Conservation (phyloP, 2,797 vertebrate species). For the Petrocephalus sullivani region DNA sequence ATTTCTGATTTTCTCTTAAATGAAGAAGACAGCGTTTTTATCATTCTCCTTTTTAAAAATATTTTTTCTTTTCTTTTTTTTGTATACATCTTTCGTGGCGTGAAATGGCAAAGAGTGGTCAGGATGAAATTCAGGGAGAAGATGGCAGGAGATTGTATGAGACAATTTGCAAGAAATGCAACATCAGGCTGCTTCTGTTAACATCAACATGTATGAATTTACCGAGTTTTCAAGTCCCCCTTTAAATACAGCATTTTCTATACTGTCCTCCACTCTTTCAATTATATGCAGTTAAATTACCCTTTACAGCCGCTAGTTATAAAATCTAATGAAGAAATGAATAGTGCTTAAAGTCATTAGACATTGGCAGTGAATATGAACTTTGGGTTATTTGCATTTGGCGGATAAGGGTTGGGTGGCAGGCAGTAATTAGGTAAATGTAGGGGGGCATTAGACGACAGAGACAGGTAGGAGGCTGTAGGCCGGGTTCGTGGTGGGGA, state of each 20-base stretch:
- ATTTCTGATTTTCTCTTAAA: neutral
- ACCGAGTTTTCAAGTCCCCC: neutral
- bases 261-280: neutral
- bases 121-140: neutral
- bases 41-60: neutral
- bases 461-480: neutral
- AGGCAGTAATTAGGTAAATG: neutral
- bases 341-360: neutral
- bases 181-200: neutral
- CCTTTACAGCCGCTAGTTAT: neutral
- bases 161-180: neutral
- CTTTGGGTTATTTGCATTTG: conserved; percentile 3
- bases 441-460: neutral
- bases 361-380: neutral
- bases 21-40: neutral
- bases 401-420: neutral
- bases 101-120: neutral
- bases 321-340: neutral
- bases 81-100: neutral
- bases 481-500: neutral
- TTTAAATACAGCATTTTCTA: neutral
- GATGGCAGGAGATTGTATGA: neutral
- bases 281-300: neutral
- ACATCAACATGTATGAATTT: neutral
- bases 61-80: neutral